These are phyloP conservation scores for Platanista minor DNA, from an alignment of 2,113 vertebrate genomes.

Conservation along the genomic window DNA sequence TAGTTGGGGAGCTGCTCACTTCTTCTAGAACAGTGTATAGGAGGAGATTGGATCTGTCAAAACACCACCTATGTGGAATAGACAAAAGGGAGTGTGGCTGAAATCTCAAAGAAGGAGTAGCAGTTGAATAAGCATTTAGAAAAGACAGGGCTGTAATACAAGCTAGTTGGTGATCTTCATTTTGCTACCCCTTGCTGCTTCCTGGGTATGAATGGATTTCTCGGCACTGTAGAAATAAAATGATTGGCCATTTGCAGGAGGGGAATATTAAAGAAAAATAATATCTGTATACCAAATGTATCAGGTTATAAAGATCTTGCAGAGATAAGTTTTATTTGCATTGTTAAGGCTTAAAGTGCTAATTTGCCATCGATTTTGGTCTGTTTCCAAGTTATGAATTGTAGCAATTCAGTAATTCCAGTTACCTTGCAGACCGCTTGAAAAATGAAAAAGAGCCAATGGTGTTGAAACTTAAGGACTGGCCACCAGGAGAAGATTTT, in stretches of 20 bases:
- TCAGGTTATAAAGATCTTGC: not conserved
- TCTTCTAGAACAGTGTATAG: not conserved
- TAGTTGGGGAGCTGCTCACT: not conserved
- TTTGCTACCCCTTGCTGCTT: not conserved
- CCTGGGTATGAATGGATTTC: not conserved
- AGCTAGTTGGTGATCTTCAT: not conserved
- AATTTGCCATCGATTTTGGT: not conserved
- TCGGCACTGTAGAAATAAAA: not conserved
- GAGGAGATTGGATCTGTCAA: not conserved
- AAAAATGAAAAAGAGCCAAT: slow-evolving; percentile 85
- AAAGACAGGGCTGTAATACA: not conserved
- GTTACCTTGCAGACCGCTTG: slow-evolving; percentile 78
- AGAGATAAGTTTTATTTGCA: slow-evolving; percentile 7
- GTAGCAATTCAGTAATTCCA: not conserved
- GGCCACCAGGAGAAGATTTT: slow-evolving; percentile 88
- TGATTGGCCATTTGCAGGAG: not conserved
- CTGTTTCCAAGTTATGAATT: not conserved
- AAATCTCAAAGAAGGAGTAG: not conserved
- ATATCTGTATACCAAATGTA: not conserved
- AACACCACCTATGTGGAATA: not conserved
- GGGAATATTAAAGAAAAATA: not conserved
- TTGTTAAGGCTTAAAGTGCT: not conserved
- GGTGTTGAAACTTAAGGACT: slow-evolving; percentile 87
- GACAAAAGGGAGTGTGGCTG: not conserved
- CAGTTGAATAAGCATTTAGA: not conserved